A percentile compares a stretch with the other conserved stretches of the same genome.
Conservation (phyloP, 2,888 invertebrate species). For the Sphecodes monilicornis region DNA sequence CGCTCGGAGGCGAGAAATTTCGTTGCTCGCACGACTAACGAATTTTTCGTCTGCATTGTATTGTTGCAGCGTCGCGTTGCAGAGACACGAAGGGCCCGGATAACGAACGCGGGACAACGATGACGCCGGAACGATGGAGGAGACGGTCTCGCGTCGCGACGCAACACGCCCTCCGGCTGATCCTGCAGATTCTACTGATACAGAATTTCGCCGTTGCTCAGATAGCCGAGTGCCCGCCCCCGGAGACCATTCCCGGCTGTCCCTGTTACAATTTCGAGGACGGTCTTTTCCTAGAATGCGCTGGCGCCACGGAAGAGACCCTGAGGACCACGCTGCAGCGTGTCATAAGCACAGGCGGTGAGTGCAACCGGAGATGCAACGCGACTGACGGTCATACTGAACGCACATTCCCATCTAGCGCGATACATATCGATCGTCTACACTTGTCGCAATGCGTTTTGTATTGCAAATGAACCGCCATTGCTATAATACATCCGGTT, state of each 20-base stretch:
- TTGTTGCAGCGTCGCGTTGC: constrained; percentile 64
- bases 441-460: background rate
- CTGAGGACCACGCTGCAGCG: constrained; percentile 90
- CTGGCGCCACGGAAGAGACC: constrained; percentile 91
- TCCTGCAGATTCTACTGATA: constrained; percentile 69
- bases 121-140: constrained; percentile 74
- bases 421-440: background rate
- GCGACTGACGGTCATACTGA: background rate
- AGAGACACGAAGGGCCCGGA: constrained; percentile 6
- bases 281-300: constrained; percentile 95
- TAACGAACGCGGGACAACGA: constrained; percentile 75
- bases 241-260: constrained; percentile 88
- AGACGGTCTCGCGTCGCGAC: constrained; percentile 57
- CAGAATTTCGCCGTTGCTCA: constrained; percentile 72
- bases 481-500: too few relatives aligned
- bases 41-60: constrained; percentile 11
- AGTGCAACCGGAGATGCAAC: constrained; percentile 37
- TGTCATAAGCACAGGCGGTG: constrained; percentile 84
- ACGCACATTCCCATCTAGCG: background rate
- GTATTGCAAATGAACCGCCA: background rate
- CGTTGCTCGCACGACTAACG: background rate
- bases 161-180: constrained; percentile 63
- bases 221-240: constrained; percentile 80
- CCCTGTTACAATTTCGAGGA: constrained; percentile 97
- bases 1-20: background rate